Base-by-base conservation (phyloP, 1,140 invertebrate species). In the Caenorhabditis latens region DNA sequence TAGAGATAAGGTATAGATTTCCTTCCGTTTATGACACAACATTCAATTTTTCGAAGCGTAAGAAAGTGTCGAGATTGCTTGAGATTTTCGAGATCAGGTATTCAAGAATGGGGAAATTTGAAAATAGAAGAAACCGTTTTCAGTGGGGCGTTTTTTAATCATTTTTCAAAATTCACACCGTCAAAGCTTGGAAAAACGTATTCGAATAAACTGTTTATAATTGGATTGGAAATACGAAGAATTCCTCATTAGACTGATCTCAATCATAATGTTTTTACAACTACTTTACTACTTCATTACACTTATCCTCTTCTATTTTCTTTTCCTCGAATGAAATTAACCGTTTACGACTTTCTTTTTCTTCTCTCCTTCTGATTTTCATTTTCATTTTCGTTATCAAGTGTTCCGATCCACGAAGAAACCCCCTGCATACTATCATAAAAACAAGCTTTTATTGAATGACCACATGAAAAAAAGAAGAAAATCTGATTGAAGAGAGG, bases 371-470 rank as follows among this genome's bases (percentile, higher is more conserved):
- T 21, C n/a, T 58, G 16, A 19, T 58, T 21, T 58, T 58, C 57
- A 58, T 63, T 32, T 32, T 58, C 55, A 58, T 58, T 58, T 58
- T 19, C 61, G 21, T 63, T 63, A 63, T 63, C 61, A 63, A 63
- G 61, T 63, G 61, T 63, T 63, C 61, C 61, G 61, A 63, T 63
- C 61, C 61, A 21, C 61, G 16, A 53, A 53, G 13, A 11, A 53
- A 53, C 50, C 50, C 9, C 16, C 50, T 53, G 11, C 50, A 53
- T 63, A 32, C 61, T 63, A 63, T 63, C 61, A 63, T 63, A 63
- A 63, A 63, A 63, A 63, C 61, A 63, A 63, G 61, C 61, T 63
- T 63, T 63, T 63, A 63, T 63, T 63, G 61, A 63, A 63, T 63
- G 61, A 21, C 24, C 61, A 63, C 4, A 32, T 32, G 21, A 58